phyloP scores from a whole-genome alignment of 2,888 invertebrate genomes.

The Plusia festucae region DNA sequence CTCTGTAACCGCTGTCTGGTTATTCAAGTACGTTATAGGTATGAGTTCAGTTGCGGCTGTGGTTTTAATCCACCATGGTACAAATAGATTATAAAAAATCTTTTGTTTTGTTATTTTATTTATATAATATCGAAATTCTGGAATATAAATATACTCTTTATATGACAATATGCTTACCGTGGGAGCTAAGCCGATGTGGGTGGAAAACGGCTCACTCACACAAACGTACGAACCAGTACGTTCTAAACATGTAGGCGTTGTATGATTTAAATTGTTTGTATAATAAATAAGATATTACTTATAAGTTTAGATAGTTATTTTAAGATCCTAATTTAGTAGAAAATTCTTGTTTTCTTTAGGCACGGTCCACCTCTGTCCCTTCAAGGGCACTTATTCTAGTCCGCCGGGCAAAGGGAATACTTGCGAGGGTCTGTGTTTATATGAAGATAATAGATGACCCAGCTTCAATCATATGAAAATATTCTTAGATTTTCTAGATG shows the following conservation, averaged over 20 bases:
- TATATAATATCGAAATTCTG: neutral
- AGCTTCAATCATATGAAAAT: slow-evolving; percentile 3
- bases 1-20: too few relatives aligned
- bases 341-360: slow-evolving; percentile 4
- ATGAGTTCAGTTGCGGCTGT: too few relatives aligned
- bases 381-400: slow-evolving; percentile 4
- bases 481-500: slow-evolving; percentile 4
- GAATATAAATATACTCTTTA: neutral
- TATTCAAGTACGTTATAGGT: too few relatives aligned
- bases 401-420: slow-evolving; percentile 4
- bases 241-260: neutral
- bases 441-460: slow-evolving; percentile 4
- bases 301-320: neutral
- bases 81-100: too few relatives aligned
- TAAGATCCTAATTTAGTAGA: slow-evolving; percentile 4
- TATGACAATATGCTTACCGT: neutral
- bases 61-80: too few relatives aligned
- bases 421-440: neutral
- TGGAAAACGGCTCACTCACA: neutral
- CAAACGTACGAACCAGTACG: neutral
- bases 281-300: neutral
- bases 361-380: slow-evolving; percentile 4
- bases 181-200: neutral
- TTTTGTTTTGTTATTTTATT: too few relatives aligned
- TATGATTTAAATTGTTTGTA: neutral